A percentile compares a stretch with the other conserved stretches of the same genome.
Evolutionary conservation across 2,888 invertebrate genomes (phyloP).

Genomic region (Troides oblongomaculatus): DNA sequence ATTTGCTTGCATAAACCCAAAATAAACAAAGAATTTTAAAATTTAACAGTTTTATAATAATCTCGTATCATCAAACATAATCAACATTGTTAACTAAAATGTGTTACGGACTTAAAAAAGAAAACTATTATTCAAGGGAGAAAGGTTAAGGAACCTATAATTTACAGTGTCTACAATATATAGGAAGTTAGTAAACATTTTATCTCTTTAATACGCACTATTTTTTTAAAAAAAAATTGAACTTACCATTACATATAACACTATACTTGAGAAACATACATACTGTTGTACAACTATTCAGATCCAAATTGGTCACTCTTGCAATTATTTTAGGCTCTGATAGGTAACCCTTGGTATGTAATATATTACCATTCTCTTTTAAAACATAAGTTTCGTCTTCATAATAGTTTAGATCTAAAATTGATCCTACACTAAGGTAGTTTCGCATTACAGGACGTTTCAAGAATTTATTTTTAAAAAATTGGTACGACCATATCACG

Average conservation of each 20-base stretch:
- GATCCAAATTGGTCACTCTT: constrained; percentile 16
- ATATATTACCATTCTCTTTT: constrained; percentile 41
- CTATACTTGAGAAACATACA: constrained; percentile 41
- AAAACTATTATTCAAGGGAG: no score
- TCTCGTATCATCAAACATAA: no score
- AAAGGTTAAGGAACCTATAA: no score
- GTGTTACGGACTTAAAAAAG: no score
- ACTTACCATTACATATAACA: constrained; percentile 42
- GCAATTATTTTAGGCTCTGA: constrained; percentile 9
- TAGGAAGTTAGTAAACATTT: no score
- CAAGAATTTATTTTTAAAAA: neutral
- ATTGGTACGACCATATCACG: constrained; percentile 34
- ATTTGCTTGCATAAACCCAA: no score
- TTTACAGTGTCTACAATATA: no score
- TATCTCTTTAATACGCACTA: no score
- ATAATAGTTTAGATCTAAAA: constrained; percentile 36
- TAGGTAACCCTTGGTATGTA: constrained; percentile 25
- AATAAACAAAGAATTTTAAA: no score
- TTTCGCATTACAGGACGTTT: constrained; percentile 7
- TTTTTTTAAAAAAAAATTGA: no score
- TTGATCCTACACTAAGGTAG: constrained; percentile 36
- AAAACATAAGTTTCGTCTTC: constrained; percentile 39
- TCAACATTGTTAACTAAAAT: no score
- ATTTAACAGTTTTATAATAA: no score
- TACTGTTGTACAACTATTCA: constrained; percentile 13